Evolutionary conservation across 2,888 invertebrate species (phyloP), one percentile per base, ranked within the genome.

Genomic region (Limenitis camilla): DNA sequence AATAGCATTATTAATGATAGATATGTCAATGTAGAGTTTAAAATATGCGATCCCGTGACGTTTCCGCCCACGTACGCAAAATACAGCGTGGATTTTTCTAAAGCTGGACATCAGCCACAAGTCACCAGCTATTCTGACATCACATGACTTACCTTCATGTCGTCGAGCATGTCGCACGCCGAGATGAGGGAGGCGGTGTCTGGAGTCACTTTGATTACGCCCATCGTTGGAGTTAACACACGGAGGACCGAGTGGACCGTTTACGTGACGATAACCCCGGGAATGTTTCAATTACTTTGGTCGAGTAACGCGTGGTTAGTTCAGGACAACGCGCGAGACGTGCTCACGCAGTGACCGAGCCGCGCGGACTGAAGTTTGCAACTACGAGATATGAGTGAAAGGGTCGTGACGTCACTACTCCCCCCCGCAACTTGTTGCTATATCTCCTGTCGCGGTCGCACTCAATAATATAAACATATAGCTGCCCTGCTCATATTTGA

Each of bases 361-460:
- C 86, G 83, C 87, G 79, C 75, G 80, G 81, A 87, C 86, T 87
- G 81, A 75, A 63, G 74, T 59, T 58, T 66, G 67, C 67, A 73
- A 72, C 77, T 74, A 76, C 75, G 75, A 56, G 59, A 50, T 27
- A 19, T 35, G 81, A 87, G 83, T 84, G 88, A 88, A 85, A 87
- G 85, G 84, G 78, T 70, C 77, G 60, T 89, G 90, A 90, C 90
- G 90, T 90, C 90, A 90, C 76, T 64, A 89, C 85, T 76, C 68
- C 61, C 62, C 69, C 61, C 72, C 53, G 66, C 65, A 61, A 82
- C 85, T 81, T 86, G 85, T 86, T 85, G 85, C 85, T 78, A 82
- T 69, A 80, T 60, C 69, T 66, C 59, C 59, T 59, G 55, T 78
- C 78, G 58, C 72, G 45, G 61, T 81, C 76, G 40, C 60, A 49